Evolutionary conservation across 2,888 invertebrate genomes (phyloP).

Genomic region (Scaptodrosophila latifasciaeformis): DNA sequence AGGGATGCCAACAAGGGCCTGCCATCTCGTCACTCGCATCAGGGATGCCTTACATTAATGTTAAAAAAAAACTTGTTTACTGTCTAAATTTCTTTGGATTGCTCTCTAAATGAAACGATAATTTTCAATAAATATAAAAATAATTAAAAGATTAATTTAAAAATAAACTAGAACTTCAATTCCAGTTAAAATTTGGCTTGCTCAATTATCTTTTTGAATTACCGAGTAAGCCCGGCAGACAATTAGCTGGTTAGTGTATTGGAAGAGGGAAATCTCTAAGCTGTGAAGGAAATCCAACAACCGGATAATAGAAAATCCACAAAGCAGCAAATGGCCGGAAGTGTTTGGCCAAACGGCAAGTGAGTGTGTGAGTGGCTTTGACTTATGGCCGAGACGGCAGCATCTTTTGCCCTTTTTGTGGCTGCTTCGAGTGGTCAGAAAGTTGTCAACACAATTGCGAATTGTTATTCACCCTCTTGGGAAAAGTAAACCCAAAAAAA

Average conservation of each 20-base stretch:
- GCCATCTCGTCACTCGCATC: no score
- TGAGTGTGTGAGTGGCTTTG: conserved; percentile 31
- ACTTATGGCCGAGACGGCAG: conserved; percentile 35
- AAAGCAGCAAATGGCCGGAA: conserved; percentile 28
- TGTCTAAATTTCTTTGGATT: no score
- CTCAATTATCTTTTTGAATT: not conserved
- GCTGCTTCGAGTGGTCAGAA: conserved; percentile 16
- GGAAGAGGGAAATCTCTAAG: not conserved
- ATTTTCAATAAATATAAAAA: not conserved
- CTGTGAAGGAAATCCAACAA: conserved; percentile 30
- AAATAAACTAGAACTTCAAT: not conserved
- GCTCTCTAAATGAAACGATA: no score
- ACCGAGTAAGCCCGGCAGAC: no score
- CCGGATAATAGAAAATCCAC: conserved; percentile 41
- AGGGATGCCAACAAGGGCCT: no score
- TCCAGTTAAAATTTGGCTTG: not conserved
- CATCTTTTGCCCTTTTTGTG: not conserved
- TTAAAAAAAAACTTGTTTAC: no score
- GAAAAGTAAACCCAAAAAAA: no score
- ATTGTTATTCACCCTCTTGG: not conserved
- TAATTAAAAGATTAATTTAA: not conserved
- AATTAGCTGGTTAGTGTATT: no score
- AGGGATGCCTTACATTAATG: no score
- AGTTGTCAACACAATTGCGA: conserved; percentile 41
- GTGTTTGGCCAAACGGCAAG: conserved; percentile 29